phyloP scores from a whole-genome alignment of 1,140 invertebrate species.

The Nomia melanderi region DNA sequence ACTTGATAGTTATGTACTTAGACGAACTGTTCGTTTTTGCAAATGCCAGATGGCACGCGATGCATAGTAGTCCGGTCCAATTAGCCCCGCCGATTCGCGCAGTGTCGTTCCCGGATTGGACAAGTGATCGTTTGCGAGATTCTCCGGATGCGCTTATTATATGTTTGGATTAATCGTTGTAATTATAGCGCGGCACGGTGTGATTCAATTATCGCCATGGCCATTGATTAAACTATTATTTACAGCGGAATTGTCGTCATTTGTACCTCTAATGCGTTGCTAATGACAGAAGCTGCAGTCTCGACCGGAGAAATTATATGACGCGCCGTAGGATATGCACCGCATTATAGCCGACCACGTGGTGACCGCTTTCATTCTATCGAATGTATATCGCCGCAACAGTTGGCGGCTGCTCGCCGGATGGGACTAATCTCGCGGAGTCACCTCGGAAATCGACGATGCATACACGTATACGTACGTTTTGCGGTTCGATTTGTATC shows the following conservation, averaged over 20 bases:
- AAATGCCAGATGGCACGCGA: too few species aligned
- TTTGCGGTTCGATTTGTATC: background rate
- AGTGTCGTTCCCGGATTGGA: background rate
- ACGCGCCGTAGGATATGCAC: slow-evolving; percentile 10
- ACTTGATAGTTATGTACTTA: background rate
- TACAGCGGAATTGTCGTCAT: slow-evolving; percentile 13
- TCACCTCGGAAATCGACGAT: background rate
- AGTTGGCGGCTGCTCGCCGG: slow-evolving; percentile 3
- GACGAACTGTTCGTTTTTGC: too few species aligned
- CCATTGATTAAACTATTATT: slow-evolving; percentile 55
- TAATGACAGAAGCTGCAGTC: slow-evolving; percentile 16
- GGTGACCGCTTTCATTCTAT: slow-evolving; percentile 42
- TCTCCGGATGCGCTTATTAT: background rate
- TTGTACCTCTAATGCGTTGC: slow-evolving; percentile 22
- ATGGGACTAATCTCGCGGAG: background rate
- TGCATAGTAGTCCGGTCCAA: background rate
- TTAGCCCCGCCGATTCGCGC: too few species aligned
- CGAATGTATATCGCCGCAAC: slow-evolving; percentile 5
- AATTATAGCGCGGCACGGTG: background rate
- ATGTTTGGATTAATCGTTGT: slow-evolving; percentile 8
- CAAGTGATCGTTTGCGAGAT: background rate
- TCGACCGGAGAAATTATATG: slow-evolving; percentile 46
- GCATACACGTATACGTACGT: background rate
- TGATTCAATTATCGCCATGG: slow-evolving; percentile 48
- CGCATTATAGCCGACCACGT: slow-evolving; percentile 52